These are phyloP conservation scores for Plotosus lineatus DNA, from an alignment of 2,113 vertebrate genomes.

Conservation along the genomic window DNA sequence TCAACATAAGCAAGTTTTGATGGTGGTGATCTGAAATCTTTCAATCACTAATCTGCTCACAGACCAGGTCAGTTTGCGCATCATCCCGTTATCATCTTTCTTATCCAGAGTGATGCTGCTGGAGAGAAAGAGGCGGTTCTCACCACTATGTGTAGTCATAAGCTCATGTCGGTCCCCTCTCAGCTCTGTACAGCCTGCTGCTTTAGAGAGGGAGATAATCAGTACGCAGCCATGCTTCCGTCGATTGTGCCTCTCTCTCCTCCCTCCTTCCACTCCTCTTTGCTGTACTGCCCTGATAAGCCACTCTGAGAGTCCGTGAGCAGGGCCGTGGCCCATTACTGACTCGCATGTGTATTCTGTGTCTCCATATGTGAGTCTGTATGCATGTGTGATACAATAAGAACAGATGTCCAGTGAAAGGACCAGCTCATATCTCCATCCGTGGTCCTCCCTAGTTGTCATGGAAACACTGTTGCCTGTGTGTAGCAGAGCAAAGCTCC, in stretches of 20 bases:
- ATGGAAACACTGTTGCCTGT: conserved; percentile 54
- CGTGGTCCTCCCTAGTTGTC: conserved; percentile 50
- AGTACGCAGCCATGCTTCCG: conserved; percentile 31
- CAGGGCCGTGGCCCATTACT: conserved; percentile 25
- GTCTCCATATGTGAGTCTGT: conserved; percentile 15
- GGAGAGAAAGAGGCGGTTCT: conserved; percentile 24
- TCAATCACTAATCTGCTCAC: background rate
- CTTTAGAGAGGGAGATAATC: conserved; percentile 25
- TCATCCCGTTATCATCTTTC: background rate
- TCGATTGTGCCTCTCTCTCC: conserved; percentile 40
- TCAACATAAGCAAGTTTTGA: background rate
- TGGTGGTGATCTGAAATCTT: background rate
- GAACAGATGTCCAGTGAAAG: conserved; percentile 54
- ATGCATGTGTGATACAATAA: conserved; percentile 42
- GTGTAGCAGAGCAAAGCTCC: conserved; percentile 41
- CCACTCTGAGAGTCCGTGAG: conserved; percentile 14
- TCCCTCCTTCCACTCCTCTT: conserved; percentile 22
- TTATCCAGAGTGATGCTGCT: background rate
- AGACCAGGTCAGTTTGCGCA: background rate
- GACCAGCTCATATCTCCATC: conserved; percentile 37
- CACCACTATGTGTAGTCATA: conserved; percentile 27
- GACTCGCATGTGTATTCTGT: conserved; percentile 14
- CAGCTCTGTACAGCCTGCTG: conserved; percentile 32
- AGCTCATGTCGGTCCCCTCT: conserved; percentile 28
- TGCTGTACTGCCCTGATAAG: conserved; percentile 43